Evolutionary conservation across 1,140 invertebrate species (phyloP), one percentile per base, ranked within the genome.

Genomic region (Goniozus legneri): DNA sequence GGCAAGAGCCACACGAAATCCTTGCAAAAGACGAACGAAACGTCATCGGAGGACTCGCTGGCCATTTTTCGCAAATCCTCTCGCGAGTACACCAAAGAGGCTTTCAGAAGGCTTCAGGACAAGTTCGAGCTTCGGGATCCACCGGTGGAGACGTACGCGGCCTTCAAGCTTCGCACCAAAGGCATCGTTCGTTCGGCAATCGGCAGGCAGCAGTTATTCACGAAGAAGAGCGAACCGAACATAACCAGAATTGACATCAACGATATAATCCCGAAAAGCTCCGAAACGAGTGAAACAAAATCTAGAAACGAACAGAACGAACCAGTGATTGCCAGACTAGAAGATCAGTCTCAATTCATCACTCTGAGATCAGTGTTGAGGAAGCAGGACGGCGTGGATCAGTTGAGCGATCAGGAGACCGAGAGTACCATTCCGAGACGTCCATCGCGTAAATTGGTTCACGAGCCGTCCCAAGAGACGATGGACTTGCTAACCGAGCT

Each of bases 401-500:
- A 69, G n/a, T 35, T 48, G 2, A 62, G 58, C 36, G 66, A 69
- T 24, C 62, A 67, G 3, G 68, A 71, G 34, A 54, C 36, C 12
- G 68, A 72, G 20, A 59, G 56, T 21, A 18, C 59, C 7, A 65
- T 62, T 4, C 19, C 62, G 8, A 54, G 57, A 18, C 46, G 62
- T 34, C 53, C 62, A 2, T 59, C 61, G 44, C 47, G 60, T 12
- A 58, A 52, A 6, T 65, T 76, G 22, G 34, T 64, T n/a, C 70
- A 72, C 35, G 70, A 76, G 15, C 72, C 71, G 2, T 74, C 70
- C 0, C 72, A 76, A 42, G 72, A 76, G 38, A 75, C 73, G 0
- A 65, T 75, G 54, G 67, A 76, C 46, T 38, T 76, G 8, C 27
- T 76, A 13, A 67, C 69, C 0, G 73, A 76, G 33, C 37, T 76